Conservation (phyloP, 2,113 vertebrate species). For the Parotia lawesii region DNA sequence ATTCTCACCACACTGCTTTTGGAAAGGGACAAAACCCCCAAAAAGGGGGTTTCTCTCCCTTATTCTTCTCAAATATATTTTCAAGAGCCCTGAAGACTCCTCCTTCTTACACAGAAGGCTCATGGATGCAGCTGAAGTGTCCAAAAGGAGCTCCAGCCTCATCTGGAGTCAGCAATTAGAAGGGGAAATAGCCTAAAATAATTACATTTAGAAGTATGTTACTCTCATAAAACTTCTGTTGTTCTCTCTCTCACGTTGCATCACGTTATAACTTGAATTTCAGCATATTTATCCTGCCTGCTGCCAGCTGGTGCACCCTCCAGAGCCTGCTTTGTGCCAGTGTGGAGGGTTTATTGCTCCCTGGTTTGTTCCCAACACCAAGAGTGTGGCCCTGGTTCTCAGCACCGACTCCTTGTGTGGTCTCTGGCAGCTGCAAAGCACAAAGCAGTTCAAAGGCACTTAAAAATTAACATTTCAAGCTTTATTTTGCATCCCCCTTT, state of each 20-base stretch:
- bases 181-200: not conserved
- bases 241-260: not conserved
- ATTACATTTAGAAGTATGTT: not conserved
- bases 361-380: not conserved
- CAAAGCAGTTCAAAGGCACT: not conserved
- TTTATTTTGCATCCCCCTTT: not conserved
- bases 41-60: not conserved
- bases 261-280: not conserved
- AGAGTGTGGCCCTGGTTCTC: not conserved
- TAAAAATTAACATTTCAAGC: not conserved
- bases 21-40: not conserved
- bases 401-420: not conserved
- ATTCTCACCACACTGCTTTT: not conserved
- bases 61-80: not conserved
- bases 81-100: not conserved
- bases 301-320: not conserved
- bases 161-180: not conserved
- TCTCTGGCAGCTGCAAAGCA: not conserved
- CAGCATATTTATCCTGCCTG: not conserved
- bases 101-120: not conserved
- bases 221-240: not conserved
- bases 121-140: not conserved
- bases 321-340: too few relatives aligned
- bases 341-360: not conserved
- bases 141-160: not conserved